Percentiles rank a stretch among this genome's conserved stretches.
Evolutionary conservation across 2,113 vertebrate genomes (phyloP).

Genomic region (Pyxicephalus adspersus): DNA sequence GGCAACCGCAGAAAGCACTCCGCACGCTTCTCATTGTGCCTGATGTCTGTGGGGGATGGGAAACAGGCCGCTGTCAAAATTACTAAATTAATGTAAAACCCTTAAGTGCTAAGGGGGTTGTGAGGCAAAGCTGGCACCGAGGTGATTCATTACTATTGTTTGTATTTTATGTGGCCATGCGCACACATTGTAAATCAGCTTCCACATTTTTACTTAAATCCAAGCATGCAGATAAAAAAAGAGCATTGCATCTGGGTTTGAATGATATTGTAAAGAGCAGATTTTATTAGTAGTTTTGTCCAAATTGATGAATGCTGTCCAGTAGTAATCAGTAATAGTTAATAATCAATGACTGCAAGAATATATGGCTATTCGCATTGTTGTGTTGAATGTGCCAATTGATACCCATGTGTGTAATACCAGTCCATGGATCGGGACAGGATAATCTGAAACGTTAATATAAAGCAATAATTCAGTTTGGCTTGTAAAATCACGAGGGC

Average conservation of each 20-base stretch:
- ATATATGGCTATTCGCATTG: no score
- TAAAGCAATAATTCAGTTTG: no score
- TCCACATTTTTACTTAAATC: not conserved
- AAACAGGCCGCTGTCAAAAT: slow-evolving; percentile 27
- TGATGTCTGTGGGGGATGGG: slow-evolving; percentile 6
- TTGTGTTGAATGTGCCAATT: no score
- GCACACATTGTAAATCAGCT: not conserved
- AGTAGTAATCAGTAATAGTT: no score
- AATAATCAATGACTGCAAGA: no score
- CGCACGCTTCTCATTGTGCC: slow-evolving; percentile 45
- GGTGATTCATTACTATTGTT: slow-evolving; percentile 2
- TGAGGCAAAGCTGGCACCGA: slow-evolving; percentile 13
- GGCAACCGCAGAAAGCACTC: slow-evolving; percentile 65
- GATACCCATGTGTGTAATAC: no score
- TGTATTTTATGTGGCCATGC: not conserved
- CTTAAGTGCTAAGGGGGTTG: slow-evolving; percentile 14
- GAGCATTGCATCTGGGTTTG: not conserved
- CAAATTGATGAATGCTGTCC: no score
- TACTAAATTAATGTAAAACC: slow-evolving; percentile 47
- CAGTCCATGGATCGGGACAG: no score
- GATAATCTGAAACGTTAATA: no score
- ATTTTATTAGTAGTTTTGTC: not conserved
- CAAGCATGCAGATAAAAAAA: not conserved
- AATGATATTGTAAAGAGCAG: not conserved
- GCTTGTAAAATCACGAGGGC: no score